Evolutionary conservation across 2,888 invertebrate genomes (phyloP).

Genomic region (Protodeltote pygarga): DNA sequence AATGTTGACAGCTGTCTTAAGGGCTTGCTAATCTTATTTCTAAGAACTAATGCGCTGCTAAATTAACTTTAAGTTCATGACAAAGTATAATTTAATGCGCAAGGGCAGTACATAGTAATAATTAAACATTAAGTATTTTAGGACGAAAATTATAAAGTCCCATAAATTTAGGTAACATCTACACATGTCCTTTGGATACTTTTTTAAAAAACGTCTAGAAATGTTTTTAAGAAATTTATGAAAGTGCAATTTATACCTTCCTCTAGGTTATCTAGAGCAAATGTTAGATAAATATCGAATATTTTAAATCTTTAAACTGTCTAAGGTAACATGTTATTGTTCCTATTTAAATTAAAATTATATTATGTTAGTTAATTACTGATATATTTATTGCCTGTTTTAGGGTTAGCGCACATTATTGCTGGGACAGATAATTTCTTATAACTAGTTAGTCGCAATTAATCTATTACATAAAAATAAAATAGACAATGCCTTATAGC

Average conservation of each 20-base stretch:
- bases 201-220: slow-evolving; percentile 14
- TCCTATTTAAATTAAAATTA: no score
- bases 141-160: slow-evolving; percentile 15
- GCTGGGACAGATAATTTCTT: no score
- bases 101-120: no score
- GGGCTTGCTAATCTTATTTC: no score
- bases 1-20: no score
- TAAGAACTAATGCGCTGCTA: no score
- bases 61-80: no score
- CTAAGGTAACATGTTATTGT: slow-evolving; percentile 39
- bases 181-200: not conserved
- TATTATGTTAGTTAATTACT: slow-evolving; percentile 39
- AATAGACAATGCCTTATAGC: no score
- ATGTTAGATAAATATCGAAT: slow-evolving; percentile 31
- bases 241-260: slow-evolving; percentile 23
- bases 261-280: slow-evolving; percentile 37
- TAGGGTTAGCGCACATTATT: slow-evolving; percentile 24
- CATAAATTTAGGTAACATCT: slow-evolving; percentile 2
- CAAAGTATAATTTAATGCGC: no score
- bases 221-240: slow-evolving; percentile 11
- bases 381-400: slow-evolving; percentile 41
- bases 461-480: no score
- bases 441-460: no score
- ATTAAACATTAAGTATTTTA: slow-evolving; percentile 2
- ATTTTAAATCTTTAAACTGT: slow-evolving; percentile 27